Evolutionary conservation across 2,888 invertebrate species (phyloP), one percentile per base, ranked within the genome.

Genomic region (Agrochola circellaris): DNA sequence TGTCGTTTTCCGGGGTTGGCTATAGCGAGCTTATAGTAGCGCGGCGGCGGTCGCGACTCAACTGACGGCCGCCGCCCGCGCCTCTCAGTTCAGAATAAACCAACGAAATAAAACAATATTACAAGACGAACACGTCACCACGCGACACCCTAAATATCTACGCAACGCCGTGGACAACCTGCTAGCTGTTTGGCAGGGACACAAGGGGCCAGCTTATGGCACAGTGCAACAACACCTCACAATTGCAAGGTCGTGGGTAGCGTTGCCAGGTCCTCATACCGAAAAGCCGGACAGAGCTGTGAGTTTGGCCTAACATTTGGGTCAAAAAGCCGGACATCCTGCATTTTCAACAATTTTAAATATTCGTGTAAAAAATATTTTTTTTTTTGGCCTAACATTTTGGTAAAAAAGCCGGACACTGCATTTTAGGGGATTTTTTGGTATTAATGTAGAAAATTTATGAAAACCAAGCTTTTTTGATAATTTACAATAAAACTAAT

Each of bases 61-160:
- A 94, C 93, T 94, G 93, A 86, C 93, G 91, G 88, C 92, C 92
- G 92, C 92, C 93, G 92, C 91, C 91, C 89, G 92, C 92, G 92
- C 91, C 89, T 86, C 90, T 87, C 86, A 83, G 89, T 89, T 89
- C 81, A 75, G 89, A 88, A 88, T 91, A 87, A 91, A 88, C 84
- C 87, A 79, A 88, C 91, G 84, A 88, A 90, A 89, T 90, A 88
- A 87, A 88, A 88, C 84, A 85, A 88, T 88, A 84, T 84, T 80
- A 85, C 84, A 82, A 87, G 85, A 79, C 74, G 74, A 77, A 68
- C 62, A 86, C 91, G 91, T 90, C 90, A 89, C 66, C 71, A 81
- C 72, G 76, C 82, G 81, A 77, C 84, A 87, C 81, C 85, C 81
- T 86, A 87, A 87, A 88, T 88, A 88, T 88, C 86, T 78, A 78